Evolutionary conservation across 2,113 vertebrate genomes (phyloP).

Genomic region (Ceyx cyanopectus): DNA sequence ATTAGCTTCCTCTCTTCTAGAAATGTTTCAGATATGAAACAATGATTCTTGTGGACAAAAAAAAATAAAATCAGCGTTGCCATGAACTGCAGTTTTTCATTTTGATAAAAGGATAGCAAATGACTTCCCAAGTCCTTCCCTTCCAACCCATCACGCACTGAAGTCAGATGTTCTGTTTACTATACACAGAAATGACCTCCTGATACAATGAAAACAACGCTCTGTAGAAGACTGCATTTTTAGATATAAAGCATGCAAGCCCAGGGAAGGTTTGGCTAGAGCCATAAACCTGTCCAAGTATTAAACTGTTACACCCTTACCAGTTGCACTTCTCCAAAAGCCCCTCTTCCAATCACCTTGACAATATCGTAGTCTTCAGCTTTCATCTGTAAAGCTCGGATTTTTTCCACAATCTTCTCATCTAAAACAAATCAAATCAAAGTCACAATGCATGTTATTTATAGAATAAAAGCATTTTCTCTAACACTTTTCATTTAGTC

Average conservation of each 20-base stretch:
- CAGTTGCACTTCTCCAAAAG: slow-evolving; percentile 98
- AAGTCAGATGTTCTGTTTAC: background rate
- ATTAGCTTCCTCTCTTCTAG: background rate
- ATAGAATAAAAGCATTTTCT: background rate
- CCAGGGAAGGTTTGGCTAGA: background rate
- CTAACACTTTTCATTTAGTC: background rate
- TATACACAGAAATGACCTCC: background rate
- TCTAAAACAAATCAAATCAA: slow-evolving; percentile 78
- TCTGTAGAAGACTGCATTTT: background rate
- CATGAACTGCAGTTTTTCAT: background rate
- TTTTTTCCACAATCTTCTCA: slow-evolving; percentile 90
- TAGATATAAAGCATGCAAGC: background rate
- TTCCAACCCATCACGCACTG: background rate
- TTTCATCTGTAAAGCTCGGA: slow-evolving; percentile 94
- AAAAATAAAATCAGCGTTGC: background rate
- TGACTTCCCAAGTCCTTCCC: background rate
- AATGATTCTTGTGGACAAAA: background rate
- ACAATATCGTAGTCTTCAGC: slow-evolving; percentile 98
- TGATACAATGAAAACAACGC: background rate
- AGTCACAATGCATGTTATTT: background rate
- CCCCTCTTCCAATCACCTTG: slow-evolving; percentile 97
- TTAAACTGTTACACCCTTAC: slow-evolving; percentile 79
- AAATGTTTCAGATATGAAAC: background rate
- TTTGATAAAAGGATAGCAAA: background rate
- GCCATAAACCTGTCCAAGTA: background rate